These are phyloP conservation scores for Chromis chromis DNA, from an alignment of 2,797 vertebrate species.

Conservation along the genomic window DNA sequence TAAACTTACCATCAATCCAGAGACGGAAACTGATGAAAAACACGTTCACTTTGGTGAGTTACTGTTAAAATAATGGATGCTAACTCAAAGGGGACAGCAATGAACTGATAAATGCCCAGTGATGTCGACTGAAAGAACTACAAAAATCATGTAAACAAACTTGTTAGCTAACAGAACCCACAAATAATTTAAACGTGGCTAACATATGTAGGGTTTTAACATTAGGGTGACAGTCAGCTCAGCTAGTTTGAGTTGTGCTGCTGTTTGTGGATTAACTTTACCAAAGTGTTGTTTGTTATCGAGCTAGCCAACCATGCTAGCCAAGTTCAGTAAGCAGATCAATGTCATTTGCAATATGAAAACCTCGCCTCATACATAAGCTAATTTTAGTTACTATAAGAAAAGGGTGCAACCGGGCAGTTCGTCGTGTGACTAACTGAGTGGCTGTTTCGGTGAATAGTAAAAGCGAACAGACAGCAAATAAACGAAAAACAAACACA, in stretches of 20 bases:
- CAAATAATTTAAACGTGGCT: conserved; percentile 3
- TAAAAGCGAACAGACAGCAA: conserved; percentile 11
- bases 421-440: not conserved
- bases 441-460: not conserved
- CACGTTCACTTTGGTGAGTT: not conserved
- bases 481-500: conserved; percentile 28
- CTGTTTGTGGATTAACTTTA: conserved; percentile 12
- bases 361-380: conserved; percentile 19
- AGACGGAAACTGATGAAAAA: not conserved
- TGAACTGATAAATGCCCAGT: not conserved
- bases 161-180: conserved; percentile 17
- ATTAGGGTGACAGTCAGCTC: not conserved
- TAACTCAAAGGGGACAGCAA: not conserved
- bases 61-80: not conserved
- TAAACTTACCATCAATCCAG: not conserved
- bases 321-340: conserved; percentile 60
- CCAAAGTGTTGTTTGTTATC: conserved; percentile 35
- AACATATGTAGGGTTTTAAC: not conserved
- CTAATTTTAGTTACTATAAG: conserved; percentile 10
- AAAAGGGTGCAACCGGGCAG: not conserved
- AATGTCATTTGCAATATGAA: conserved; percentile 63
- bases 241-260: conserved; percentile 3
- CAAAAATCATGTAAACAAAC: conserved; percentile 66
- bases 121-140: conserved; percentile 24
- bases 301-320: conserved; percentile 46